These are phyloP conservation scores for Spongilla lacustris DNA, from an alignment of 37 sponge, comb jelly and placozoan genomes.

Conservation along the genomic window DNA sequence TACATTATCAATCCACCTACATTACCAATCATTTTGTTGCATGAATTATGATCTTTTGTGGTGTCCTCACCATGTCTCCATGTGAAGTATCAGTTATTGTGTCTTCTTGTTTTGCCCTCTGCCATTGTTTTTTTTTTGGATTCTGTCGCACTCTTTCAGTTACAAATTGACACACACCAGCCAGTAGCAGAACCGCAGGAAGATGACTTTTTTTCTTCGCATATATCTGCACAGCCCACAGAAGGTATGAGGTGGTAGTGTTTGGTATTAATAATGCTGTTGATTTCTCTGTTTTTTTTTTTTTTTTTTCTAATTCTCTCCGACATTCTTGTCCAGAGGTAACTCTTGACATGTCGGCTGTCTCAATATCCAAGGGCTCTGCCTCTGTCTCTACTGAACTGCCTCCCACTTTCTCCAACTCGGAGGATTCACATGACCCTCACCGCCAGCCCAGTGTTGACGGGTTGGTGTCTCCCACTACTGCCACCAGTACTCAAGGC, in stretches of 20 bases:
- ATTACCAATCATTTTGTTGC: too few relatives aligned
- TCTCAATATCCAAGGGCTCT: slow-evolving; percentile 21
- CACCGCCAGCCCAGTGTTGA: slow-evolving; percentile 67
- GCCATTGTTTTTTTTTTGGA: too few relatives aligned
- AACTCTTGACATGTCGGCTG: slow-evolving; percentile 32
- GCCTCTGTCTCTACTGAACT: not conserved
- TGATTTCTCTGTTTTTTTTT: not conserved
- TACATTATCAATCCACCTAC: too few relatives aligned
- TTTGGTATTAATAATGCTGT: not conserved
- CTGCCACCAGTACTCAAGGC: not conserved
- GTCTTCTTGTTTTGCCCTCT: too few relatives aligned
- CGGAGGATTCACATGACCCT: not conserved
- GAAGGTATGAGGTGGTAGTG: not conserved
- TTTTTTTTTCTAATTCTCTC: not conserved
- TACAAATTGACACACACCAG: slow-evolving; percentile 42
- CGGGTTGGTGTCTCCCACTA: slow-evolving; percentile 32
- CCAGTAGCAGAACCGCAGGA: not conserved
- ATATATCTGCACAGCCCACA: not conserved
- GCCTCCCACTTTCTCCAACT: not conserved
- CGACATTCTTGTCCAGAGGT: slow-evolving; percentile 2
- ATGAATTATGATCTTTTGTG: too few relatives aligned
- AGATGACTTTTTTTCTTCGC: slow-evolving; percentile 43
- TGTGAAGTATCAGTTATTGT: too few relatives aligned
- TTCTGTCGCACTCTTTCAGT: not conserved
- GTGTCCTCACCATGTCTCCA: too few relatives aligned